These are phyloP conservation scores for Paracyclopina nana DNA, from an alignment of 1,140 invertebrate species.

Conservation along the genomic window DNA sequence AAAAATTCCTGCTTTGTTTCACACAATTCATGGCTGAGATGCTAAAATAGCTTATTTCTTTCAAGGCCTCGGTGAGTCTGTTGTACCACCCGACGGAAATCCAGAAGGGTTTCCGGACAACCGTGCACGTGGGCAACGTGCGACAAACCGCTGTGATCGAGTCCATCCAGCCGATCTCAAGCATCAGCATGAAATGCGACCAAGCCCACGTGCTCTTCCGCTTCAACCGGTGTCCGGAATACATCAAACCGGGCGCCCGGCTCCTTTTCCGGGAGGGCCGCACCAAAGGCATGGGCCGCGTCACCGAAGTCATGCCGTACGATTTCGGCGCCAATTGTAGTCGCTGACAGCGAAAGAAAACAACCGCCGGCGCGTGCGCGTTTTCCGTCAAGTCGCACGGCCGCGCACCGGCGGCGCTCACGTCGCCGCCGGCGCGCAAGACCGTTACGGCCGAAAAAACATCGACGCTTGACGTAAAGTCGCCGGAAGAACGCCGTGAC, in stretches of 20 bases:
- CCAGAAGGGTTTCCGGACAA: conserved; percentile 71
- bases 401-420: too few relatives aligned
- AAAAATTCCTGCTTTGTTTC: too few relatives aligned
- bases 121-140: conserved; percentile 82
- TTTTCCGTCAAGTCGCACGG: too few relatives aligned
- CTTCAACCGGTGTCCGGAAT: conserved; percentile 75
- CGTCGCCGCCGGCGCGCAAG: too few relatives aligned
- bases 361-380: too few relatives aligned
- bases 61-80: conserved; percentile 60
- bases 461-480: too few relatives aligned
- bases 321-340: too few relatives aligned
- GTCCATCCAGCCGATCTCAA: conserved; percentile 39
- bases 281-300: conserved; percentile 71
- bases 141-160: conserved; percentile 75
- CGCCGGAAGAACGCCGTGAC: too few relatives aligned
- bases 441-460: too few relatives aligned
- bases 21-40: too few relatives aligned
- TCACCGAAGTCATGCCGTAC: conserved; percentile 58
- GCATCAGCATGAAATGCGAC: conserved; percentile 42
- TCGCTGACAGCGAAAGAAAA: too few relatives aligned
- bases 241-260: conserved; percentile 60
- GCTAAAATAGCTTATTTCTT: too few relatives aligned
- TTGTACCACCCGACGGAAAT: conserved; percentile 65
- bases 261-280: conserved; percentile 62
- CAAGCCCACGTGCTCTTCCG: conserved; percentile 61